Evolutionary conservation across 1,140 invertebrate species (phyloP).

Genomic region (Ooceraea biroi): DNA sequence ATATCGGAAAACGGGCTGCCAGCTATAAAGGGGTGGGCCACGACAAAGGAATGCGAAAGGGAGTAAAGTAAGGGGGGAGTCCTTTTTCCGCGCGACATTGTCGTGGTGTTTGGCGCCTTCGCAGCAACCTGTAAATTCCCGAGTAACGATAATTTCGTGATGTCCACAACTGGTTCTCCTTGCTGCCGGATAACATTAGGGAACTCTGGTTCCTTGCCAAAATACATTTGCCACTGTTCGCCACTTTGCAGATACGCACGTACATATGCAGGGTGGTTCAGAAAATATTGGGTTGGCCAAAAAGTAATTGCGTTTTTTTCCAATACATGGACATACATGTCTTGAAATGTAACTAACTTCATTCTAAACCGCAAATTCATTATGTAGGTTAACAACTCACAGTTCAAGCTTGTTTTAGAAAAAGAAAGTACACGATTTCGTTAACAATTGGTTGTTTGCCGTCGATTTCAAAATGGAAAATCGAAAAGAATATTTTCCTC

Average conservation of each 20-base stretch:
- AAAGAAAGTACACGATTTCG: too few relatives aligned
- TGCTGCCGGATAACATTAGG: constrained; percentile 81
- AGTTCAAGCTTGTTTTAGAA: too few relatives aligned
- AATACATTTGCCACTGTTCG: constrained; percentile 77
- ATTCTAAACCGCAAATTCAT: too few relatives aligned
- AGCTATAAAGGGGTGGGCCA: neutral
- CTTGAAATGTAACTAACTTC: too few relatives aligned
- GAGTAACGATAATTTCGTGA: constrained; percentile 79
- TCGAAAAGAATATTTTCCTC: too few relatives aligned
- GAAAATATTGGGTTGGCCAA: too few relatives aligned
- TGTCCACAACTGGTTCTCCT: constrained; percentile 63
- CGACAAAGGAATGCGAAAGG: neutral
- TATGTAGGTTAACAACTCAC: too few relatives aligned
- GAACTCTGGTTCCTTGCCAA: constrained; percentile 78
- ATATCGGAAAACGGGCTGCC: constrained; percentile 20
- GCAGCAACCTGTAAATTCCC: constrained; percentile 68
- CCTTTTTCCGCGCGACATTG: constrained; percentile 19
- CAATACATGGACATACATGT: too few relatives aligned
- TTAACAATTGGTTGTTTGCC: too few relatives aligned
- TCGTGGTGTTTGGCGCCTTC: constrained; percentile 45
- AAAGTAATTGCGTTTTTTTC: too few relatives aligned
- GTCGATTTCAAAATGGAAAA: too few relatives aligned
- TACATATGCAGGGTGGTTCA: neutral
- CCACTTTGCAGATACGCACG: constrained; percentile 13
- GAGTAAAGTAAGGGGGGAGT: neutral